Evolutionary conservation across 2,113 vertebrate species (phyloP).

Genomic region (Burhinus oedicnemus): DNA sequence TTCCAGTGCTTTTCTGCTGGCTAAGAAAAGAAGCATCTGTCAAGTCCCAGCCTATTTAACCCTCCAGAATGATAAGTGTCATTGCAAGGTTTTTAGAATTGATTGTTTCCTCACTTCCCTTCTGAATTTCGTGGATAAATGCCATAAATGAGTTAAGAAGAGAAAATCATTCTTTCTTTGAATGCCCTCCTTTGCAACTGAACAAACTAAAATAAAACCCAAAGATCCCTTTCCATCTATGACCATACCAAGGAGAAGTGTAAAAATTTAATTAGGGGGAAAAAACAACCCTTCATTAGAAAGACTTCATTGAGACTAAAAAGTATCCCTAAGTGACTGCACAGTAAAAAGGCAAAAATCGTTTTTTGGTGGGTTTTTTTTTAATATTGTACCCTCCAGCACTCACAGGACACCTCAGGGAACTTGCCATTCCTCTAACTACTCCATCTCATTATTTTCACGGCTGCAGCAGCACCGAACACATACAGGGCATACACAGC

Average conservation of each 20-base stretch:
- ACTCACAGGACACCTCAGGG: neutral
- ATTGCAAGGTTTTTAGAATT: neutral
- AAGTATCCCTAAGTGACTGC: neutral
- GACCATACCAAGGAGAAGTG: neutral
- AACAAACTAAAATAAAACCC: neutral
- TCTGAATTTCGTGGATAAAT: accelerated
- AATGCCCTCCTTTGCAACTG: neutral
- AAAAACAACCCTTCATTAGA: neutral
- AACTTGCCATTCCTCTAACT: neutral
- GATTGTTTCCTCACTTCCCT: neutral
- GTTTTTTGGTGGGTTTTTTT: neutral
- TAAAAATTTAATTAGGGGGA: neutral
- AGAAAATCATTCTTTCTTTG: neutral
- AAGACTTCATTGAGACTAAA: neutral
- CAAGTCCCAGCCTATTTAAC: neutral
- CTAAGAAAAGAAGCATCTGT: neutral
- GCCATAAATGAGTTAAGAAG: neutral
- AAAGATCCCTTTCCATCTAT: neutral
- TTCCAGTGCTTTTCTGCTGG: neutral
- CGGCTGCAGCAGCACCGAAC: neutral
- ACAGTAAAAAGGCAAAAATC: neutral
- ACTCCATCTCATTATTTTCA: neutral
- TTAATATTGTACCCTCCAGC: neutral
- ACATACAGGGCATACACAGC: accelerated
- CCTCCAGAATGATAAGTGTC: neutral